A percentile compares a stretch with the other conserved stretches of the same genome.
phyloP scores from a whole-genome alignment of 2,113 vertebrate species.

The Spea multiplicata region DNA sequence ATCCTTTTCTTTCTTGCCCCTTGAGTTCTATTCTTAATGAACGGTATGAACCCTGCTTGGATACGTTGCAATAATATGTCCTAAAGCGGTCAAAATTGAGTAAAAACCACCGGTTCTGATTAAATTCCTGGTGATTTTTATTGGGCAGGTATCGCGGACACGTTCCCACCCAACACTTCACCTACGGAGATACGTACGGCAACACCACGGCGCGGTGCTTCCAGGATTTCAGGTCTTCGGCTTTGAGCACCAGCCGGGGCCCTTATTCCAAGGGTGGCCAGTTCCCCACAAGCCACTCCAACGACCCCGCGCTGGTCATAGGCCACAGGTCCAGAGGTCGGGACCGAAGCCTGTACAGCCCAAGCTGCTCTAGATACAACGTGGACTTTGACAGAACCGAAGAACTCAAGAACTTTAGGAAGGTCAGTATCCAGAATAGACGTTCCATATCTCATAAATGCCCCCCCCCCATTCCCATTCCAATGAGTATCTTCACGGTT shows the following conservation, averaged over 20 bases:
- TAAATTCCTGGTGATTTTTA: background rate
- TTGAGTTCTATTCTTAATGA: too few relatives aligned
- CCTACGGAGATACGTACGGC: slow-evolving; percentile 55
- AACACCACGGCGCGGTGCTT: slow-evolving; percentile 58
- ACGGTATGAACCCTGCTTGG: too few relatives aligned
- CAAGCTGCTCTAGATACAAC: slow-evolving; percentile 54
- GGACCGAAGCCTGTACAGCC: slow-evolving; percentile 37
- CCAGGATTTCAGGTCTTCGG: slow-evolving; percentile 52
- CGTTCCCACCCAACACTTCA: slow-evolving; percentile 51
- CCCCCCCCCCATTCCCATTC: too few relatives aligned
- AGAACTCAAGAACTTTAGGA: slow-evolving; percentile 57
- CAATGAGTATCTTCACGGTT: too few relatives aligned
- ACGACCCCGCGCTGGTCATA: slow-evolving; percentile 39
- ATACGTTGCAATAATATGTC: too few relatives aligned
- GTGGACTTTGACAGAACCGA: slow-evolving; percentile 52
- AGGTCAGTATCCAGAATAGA: slow-evolving; percentile 50
- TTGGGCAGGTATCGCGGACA: slow-evolving; percentile 58
- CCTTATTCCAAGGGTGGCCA: slow-evolving; percentile 46
- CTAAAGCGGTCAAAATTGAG: too few relatives aligned
- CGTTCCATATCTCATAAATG: background rate
- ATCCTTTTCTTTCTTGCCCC: too few relatives aligned
- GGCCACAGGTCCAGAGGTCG: background rate
- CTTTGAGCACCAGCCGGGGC: slow-evolving; percentile 47
- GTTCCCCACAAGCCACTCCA: slow-evolving; percentile 60
- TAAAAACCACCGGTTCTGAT: too few relatives aligned